A percentile compares a stretch with the other conserved stretches of the same genome.
Evolutionary conservation across 2,797 vertebrate species (phyloP).

Genomic region (Austrolebias charrua): DNA sequence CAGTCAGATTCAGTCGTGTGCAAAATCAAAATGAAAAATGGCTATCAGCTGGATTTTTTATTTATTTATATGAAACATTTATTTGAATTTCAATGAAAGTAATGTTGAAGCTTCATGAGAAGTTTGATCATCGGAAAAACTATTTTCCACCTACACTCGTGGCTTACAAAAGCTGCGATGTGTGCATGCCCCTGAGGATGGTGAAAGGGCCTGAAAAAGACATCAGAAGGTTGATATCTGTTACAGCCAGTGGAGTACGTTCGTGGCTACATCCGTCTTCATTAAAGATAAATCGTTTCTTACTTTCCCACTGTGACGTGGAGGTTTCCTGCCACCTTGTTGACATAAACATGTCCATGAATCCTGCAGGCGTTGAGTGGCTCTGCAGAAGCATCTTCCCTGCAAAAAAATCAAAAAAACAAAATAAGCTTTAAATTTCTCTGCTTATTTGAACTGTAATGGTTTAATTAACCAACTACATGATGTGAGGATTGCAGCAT

Average conservation of each 20-base stretch:
- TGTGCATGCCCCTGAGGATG: constrained; percentile 96
- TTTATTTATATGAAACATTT: background rate
- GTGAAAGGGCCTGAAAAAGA: constrained; percentile 86
- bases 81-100: background rate
- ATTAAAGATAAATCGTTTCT: constrained; percentile 18
- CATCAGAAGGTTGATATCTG: background rate
- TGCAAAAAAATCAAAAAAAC: constrained; percentile 38
- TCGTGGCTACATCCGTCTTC: background rate
- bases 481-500: too few species aligned
- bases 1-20: background rate
- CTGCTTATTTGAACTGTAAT: background rate
- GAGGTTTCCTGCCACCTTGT: constrained; percentile 98
- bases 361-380: constrained; percentile 90
- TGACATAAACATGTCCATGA: constrained; percentile 92
- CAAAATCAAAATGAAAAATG: too few species aligned
- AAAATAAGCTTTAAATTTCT: background rate
- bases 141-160: constrained; percentile 85
- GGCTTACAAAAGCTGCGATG: constrained; percentile 95
- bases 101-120: background rate
- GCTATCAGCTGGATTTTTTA: too few species aligned
- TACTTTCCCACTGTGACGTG: constrained; percentile 99
- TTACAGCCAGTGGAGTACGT: background rate
- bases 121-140: background rate
- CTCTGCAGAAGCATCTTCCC: constrained; percentile 82
- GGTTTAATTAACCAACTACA: too few species aligned